Evolutionary conservation across 2,113 vertebrate genomes (phyloP).

Genomic region (Oryzias melastigma): DNA sequence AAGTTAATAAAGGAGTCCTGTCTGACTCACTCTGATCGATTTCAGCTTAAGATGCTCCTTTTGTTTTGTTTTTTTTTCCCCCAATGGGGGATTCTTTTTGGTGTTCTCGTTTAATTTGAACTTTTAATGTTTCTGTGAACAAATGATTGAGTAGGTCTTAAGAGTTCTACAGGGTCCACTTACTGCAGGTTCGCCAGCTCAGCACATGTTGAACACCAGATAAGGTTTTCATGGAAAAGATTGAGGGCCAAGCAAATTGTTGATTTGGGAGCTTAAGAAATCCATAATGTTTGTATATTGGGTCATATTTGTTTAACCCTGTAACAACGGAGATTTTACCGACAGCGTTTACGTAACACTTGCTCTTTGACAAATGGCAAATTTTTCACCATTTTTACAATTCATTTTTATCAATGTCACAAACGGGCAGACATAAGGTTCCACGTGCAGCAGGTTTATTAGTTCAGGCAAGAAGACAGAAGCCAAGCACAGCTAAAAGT

Average conservation of each 20-base stretch:
- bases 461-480: too few species aligned
- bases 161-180: conserved; percentile 45
- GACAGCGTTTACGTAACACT: too few species aligned
- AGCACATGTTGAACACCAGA: conserved; percentile 8
- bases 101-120: conserved; percentile 64
- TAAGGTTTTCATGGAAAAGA: conserved; percentile 6
- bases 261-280: neutral
- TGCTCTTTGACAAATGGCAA: too few species aligned
- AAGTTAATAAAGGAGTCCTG: conserved; percentile 68
- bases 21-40: conserved; percentile 62
- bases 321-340: too few species aligned
- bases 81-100: conserved; percentile 44
- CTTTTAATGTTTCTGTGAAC: conserved; percentile 58
- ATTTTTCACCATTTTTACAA: too few species aligned
- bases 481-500: too few species aligned
- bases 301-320: too few species aligned
- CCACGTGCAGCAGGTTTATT: too few species aligned
- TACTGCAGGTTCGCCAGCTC: conserved; percentile 39
- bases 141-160: conserved; percentile 48
- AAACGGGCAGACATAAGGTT: too few species aligned
- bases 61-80: conserved; percentile 27
- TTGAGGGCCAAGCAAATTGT: neutral
- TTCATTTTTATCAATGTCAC: too few species aligned
- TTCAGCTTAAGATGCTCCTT: conserved; percentile 45
- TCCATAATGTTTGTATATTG: neutral